Conservation (phyloP, 2,797 vertebrate species). For the Hippoglossus hippoglossus region DNA sequence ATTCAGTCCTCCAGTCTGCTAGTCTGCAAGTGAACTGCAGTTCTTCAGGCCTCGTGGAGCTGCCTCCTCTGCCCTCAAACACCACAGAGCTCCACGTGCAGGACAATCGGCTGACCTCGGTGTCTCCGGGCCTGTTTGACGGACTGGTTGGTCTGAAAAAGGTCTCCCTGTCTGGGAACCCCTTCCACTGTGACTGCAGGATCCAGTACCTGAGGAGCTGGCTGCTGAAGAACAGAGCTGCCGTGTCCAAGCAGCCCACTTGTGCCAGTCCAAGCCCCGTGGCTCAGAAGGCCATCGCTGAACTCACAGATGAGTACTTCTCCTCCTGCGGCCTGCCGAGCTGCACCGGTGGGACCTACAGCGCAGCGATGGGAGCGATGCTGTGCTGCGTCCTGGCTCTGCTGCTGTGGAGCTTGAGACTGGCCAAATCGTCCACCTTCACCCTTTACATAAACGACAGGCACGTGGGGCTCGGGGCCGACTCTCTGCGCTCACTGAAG, state of each 20-base stretch:
- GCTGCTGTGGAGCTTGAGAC: conserved; percentile 77
- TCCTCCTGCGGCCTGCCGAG: conserved; percentile 57
- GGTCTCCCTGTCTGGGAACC: conserved; percentile 83
- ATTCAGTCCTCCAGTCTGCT: conserved; percentile 34
- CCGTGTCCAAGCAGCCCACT: conserved; percentile 44
- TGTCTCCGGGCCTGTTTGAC: conserved; percentile 83
- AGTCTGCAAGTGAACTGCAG: conserved; percentile 82
- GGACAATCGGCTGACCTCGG: conserved; percentile 75
- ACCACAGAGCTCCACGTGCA: conserved; percentile 80
- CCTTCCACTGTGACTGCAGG: conserved; percentile 85
- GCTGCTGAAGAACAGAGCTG: conserved; percentile 76
- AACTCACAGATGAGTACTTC: conserved; percentile 75
- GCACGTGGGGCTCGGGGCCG: conserved; percentile 53
- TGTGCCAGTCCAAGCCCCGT: conserved; percentile 80
- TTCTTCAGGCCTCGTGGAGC: conserved; percentile 58
- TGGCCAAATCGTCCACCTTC: conserved; percentile 75
- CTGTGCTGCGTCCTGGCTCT: conserved; percentile 72
- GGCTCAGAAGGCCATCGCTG: conserved; percentile 65
- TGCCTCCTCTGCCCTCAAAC: conserved; percentile 71
- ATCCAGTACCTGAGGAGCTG: conserved; percentile 86
- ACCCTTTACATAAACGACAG: conserved; percentile 74
- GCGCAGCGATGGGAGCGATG: conserved; percentile 40
- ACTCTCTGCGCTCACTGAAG: conserved; percentile 69
- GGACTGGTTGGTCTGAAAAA: conserved; percentile 66
- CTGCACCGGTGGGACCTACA: conserved; percentile 43